phyloP scores from a whole-genome alignment of 2,888 invertebrate genomes.

The Pristionchus japonicus region DNA sequence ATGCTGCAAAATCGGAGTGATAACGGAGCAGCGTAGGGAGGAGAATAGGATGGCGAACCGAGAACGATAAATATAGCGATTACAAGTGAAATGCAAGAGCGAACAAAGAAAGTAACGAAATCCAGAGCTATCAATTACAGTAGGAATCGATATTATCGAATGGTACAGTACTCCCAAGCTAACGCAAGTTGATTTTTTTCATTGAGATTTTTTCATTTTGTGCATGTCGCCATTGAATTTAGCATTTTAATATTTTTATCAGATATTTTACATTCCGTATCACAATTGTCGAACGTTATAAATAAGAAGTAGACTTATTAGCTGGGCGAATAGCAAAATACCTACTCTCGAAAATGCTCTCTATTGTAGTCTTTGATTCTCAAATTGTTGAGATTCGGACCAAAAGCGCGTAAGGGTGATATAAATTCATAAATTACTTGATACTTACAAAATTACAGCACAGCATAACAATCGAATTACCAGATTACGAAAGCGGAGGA shows the following conservation, averaged over 20 bases:
- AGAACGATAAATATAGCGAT: not conserved
- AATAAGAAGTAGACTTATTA: slow-evolving; percentile 8
- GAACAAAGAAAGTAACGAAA: not conserved
- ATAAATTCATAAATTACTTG: slow-evolving; percentile 21
- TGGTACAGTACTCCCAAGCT: not conserved
- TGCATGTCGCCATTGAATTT: not conserved
- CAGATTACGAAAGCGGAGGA: slow-evolving; percentile 17
- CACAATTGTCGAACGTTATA: slow-evolving; percentile 30
- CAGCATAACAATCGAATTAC: slow-evolving; percentile 27
- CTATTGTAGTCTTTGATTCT: not conserved
- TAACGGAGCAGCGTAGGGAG: not conserved
- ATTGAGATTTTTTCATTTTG: not conserved
- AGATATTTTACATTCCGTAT: slow-evolving; percentile 26
- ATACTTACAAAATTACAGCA: slow-evolving; percentile 36
- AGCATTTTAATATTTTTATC: not conserved
- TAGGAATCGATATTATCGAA: not conserved
- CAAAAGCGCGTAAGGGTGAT: not conserved
- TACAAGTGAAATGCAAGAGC: not conserved
- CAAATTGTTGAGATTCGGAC: not conserved
- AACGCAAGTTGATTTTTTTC: not conserved
- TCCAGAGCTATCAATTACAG: not conserved
- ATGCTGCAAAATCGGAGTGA: not conserved
- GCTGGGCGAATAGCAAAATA: not conserved
- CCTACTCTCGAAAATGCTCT: slow-evolving; percentile 26
- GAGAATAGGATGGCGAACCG: not conserved